Percentiles rank a stretch among this genome's conserved stretches.
phyloP scores from a whole-genome alignment of 1,140 invertebrate species.

The Temnothorax nylanderi region DNA sequence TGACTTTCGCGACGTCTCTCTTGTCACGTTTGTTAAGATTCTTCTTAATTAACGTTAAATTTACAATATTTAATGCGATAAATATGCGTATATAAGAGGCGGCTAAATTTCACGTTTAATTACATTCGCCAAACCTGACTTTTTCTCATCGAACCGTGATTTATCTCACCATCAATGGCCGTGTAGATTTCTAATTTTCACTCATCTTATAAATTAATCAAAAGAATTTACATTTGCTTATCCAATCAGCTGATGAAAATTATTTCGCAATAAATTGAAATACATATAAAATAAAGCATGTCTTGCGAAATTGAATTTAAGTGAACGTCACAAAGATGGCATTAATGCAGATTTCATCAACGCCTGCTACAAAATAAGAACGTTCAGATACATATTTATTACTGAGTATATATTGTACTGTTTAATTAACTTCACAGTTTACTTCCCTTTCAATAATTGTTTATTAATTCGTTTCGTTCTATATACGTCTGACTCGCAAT shows the following conservation, averaged over 20 bases:
- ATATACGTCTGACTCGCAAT: not conserved
- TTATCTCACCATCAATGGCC: not conserved
- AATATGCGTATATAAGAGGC: not conserved
- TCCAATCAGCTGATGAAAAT: not conserved
- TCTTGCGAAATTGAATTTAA: slow-evolving; percentile 1
- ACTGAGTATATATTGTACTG: not conserved
- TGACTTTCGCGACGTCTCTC: not conserved
- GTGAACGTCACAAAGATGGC: not conserved
- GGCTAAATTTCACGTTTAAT: not conserved
- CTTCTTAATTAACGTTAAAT: slow-evolving; percentile 18
- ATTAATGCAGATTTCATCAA: not conserved
- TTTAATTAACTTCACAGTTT: not conserved
- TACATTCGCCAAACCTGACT: not conserved
- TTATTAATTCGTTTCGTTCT: not conserved
- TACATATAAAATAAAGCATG: not conserved
- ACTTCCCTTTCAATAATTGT: not conserved
- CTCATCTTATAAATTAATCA: not conserved
- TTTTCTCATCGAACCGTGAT: not conserved
- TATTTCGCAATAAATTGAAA: not conserved
- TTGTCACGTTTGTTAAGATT: not conserved
- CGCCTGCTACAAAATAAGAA: not conserved
- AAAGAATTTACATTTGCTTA: not conserved
- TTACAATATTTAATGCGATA: not conserved
- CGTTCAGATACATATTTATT: not conserved
- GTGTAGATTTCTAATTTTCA: slow-evolving; percentile 17